Percentiles rank a stretch among this genome's conserved stretches.
Conservation (phyloP, 1,140 invertebrate species). For the Drosophila pachea region DNA sequence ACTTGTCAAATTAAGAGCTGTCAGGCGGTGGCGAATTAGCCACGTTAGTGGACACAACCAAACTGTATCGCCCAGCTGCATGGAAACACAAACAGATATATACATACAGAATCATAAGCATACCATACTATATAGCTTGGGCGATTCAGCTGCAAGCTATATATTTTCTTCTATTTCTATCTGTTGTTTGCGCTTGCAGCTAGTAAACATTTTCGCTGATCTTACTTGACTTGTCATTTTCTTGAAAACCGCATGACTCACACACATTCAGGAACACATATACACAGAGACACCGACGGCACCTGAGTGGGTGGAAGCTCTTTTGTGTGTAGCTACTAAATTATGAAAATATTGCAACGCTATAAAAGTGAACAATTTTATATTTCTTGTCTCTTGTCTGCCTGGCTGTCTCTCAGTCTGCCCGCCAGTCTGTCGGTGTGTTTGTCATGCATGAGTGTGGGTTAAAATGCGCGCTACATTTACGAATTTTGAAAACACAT, state of each 20-base stretch:
- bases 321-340: slow-evolving; percentile 44
- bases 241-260: slow-evolving; percentile 30
- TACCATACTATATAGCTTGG: background rate
- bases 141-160: slow-evolving; percentile 5
- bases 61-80: background rate
- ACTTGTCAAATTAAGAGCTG: slow-evolving; percentile 68
- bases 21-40: slow-evolving; percentile 42
- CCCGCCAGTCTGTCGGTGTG: slow-evolving; percentile 10
- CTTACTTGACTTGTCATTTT: slow-evolving; percentile 19
- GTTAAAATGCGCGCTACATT: slow-evolving; percentile 47
- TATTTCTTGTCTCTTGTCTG: slow-evolving; percentile 31
- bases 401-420: slow-evolving; percentile 21
- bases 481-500: slow-evolving; percentile 60
- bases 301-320: slow-evolving; percentile 40
- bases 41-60: slow-evolving; percentile 8
- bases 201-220: slow-evolving; percentile 8
- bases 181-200: slow-evolving; percentile 11
- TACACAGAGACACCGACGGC: slow-evolving; percentile 4
- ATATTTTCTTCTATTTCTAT: slow-evolving; percentile 13
- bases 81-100: slow-evolving; percentile 9
- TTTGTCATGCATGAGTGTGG: slow-evolving; percentile 5
- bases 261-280: background rate
- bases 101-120: background rate
- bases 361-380: slow-evolving; percentile 53
- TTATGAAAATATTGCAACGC: slow-evolving; percentile 70